A percentile compares a stretch with the other conserved stretches of the same genome.
Conservation (phyloP, 2,113 vertebrate genomes). For the Cephalopholis sonnerati region DNA sequence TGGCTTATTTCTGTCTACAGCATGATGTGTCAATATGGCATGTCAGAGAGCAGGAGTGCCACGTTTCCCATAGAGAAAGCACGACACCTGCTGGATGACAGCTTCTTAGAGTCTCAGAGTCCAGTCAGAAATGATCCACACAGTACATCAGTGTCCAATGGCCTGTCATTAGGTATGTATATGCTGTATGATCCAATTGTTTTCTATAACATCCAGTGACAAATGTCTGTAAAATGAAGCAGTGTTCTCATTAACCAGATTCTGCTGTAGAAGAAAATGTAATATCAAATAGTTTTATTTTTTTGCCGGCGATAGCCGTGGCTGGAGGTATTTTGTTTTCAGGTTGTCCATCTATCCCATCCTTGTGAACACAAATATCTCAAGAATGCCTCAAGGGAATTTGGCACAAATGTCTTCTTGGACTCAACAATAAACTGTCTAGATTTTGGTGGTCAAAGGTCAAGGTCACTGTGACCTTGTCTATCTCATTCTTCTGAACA, state of each 20-base stretch:
- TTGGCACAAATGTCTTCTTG: too few species aligned
- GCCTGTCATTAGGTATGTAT: constrained; percentile 89
- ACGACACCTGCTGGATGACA: constrained; percentile 96
- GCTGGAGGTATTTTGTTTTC: too few species aligned
- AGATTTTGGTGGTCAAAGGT: too few species aligned
- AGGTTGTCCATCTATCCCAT: too few species aligned
- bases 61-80: constrained; percentile 93
- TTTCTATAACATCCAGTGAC: background rate
- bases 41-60: constrained; percentile 94
- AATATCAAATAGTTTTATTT: too few species aligned
- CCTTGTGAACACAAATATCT: too few species aligned
- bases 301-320: too few species aligned
- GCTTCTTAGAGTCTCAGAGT: constrained; percentile 94
- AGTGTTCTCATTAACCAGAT: background rate
- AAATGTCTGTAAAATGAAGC: too few species aligned
- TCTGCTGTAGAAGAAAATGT: background rate
- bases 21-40: constrained; percentile 94
- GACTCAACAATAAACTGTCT: too few species aligned
- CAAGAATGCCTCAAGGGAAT: too few species aligned
- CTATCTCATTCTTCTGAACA: too few species aligned
- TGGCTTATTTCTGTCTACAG: constrained; percentile 71
- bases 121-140: constrained; percentile 84
- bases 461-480: too few species aligned
- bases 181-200: background rate
- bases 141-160: constrained; percentile 86